A percentile compares a stretch with the other conserved stretches of the same genome.
These are phyloP conservation scores for Trichopoda pennipes DNA, from an alignment of 2,888 invertebrate species.

Conservation along the genomic window DNA sequence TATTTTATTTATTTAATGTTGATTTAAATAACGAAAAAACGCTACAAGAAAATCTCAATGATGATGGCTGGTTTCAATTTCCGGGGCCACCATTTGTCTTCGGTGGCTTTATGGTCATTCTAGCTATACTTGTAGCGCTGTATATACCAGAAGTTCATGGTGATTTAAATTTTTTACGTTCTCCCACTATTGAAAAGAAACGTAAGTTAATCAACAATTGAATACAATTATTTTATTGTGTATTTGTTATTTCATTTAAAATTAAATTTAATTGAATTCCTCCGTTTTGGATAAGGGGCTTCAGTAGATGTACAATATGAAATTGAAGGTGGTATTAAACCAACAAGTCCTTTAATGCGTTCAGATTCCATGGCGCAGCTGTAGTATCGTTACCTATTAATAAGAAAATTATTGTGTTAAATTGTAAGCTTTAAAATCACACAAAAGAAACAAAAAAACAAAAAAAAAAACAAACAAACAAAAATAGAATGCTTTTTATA, in stretches of 20 bases:
- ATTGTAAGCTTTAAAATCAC: constrained; percentile 64
- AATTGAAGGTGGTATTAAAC: constrained; percentile 89
- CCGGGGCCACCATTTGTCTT: constrained; percentile 99
- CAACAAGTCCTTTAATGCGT: constrained; percentile 88
- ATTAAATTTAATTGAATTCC: constrained; percentile 45
- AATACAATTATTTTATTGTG: not conserved
- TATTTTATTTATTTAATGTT: constrained; percentile 99
- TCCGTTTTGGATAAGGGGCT: constrained; percentile 81
- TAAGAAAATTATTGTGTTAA: constrained; percentile 68
- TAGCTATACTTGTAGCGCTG: constrained; percentile 95
- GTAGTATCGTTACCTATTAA: constrained; percentile 80
- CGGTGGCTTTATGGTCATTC: constrained; percentile 97
- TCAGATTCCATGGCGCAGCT: constrained; percentile 88
- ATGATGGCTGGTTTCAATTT: constrained; percentile 63
- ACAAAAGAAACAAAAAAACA: constrained; percentile 51
- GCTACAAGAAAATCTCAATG: constrained; percentile 62
- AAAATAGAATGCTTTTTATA: constrained; percentile 62
- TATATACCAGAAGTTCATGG: constrained; percentile 89
- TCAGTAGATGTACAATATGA: constrained; percentile 91
- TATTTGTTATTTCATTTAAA: constrained; percentile 3
- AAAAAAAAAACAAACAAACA: constrained; percentile 49
- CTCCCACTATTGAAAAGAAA: constrained; percentile 83
- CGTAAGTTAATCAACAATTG: constrained; percentile 80
- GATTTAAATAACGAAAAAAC: constrained; percentile 91
- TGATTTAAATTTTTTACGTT: constrained; percentile 80